phyloP scores from a whole-genome alignment of 2,888 invertebrate species.

The Cenopis cana region DNA sequence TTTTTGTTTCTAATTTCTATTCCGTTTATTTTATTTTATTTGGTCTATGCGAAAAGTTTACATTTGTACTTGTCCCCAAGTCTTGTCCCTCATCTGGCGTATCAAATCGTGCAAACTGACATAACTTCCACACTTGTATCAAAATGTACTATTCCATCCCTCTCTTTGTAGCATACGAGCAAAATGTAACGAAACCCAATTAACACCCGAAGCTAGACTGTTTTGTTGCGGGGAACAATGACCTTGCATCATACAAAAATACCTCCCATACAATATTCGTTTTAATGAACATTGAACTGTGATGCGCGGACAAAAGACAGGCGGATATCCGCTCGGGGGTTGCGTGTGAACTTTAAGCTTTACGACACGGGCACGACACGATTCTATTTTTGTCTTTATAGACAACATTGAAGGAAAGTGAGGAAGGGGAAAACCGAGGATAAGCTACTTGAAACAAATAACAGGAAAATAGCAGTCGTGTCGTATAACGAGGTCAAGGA shows the following conservation, averaged over 20 bases:
- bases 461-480: no score
- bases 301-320: slow-evolving; percentile 73
- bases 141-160: neutral
- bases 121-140: neutral
- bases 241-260: slow-evolving; percentile 28
- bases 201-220: slow-evolving; percentile 1
- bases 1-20: no score
- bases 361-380: slow-evolving; percentile 55
- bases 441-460: no score
- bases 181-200: neutral
- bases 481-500: no score
- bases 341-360: slow-evolving; percentile 45
- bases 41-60: no score
- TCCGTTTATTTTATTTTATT: no score
- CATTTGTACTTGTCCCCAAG: no score
- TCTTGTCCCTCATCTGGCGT: no score
- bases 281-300: slow-evolving; percentile 74
- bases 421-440: no score
- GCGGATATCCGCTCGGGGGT: slow-evolving; percentile 64
- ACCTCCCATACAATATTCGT: slow-evolving; percentile 64
- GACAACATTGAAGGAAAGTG: no score
- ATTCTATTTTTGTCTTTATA: slow-evolving; percentile 7
- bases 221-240: slow-evolving; percentile 27
- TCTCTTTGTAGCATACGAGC: neutral
- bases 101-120: no score